These are phyloP conservation scores for Ranitomeya imitator DNA, from an alignment of 2,113 vertebrate genomes.

Conservation along the genomic window DNA sequence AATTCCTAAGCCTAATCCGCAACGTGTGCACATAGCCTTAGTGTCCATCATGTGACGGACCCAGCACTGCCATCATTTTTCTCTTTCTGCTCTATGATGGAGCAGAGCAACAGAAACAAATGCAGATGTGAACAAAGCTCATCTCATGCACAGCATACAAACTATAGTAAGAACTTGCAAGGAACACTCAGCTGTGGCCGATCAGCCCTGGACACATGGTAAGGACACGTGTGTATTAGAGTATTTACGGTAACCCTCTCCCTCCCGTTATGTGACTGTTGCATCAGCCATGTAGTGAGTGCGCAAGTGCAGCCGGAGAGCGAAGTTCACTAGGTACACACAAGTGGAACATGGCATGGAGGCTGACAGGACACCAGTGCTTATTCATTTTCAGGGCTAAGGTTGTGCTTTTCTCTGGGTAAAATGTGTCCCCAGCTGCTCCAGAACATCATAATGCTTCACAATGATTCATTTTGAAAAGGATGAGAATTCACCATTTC, in stretches of 20 bases:
- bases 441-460: too few relatives aligned
- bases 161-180: not conserved
- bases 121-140: too few relatives aligned
- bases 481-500: too few relatives aligned
- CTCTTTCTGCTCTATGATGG: too few relatives aligned
- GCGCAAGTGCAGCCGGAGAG: constrained; percentile 36
- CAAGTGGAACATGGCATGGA: not conserved
- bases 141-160: too few relatives aligned
- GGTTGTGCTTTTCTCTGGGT: not conserved
- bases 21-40: too few relatives aligned
- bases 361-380: not conserved
- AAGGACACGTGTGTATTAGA: not conserved
- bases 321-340: not conserved
- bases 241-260: constrained; percentile 13
- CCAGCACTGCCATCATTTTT: too few relatives aligned
- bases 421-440: too few relatives aligned
- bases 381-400: not conserved
- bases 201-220: not conserved
- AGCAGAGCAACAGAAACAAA: too few relatives aligned
- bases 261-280: constrained; percentile 49
- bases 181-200: not conserved
- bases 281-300: constrained; percentile 58
- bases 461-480: too few relatives aligned
- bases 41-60: too few relatives aligned
- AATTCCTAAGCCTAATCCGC: too few relatives aligned